Evolutionary conservation across 2,888 invertebrate genomes (phyloP), one percentile per base, ranked within the genome.

Genomic region (Lasiommata megera): DNA sequence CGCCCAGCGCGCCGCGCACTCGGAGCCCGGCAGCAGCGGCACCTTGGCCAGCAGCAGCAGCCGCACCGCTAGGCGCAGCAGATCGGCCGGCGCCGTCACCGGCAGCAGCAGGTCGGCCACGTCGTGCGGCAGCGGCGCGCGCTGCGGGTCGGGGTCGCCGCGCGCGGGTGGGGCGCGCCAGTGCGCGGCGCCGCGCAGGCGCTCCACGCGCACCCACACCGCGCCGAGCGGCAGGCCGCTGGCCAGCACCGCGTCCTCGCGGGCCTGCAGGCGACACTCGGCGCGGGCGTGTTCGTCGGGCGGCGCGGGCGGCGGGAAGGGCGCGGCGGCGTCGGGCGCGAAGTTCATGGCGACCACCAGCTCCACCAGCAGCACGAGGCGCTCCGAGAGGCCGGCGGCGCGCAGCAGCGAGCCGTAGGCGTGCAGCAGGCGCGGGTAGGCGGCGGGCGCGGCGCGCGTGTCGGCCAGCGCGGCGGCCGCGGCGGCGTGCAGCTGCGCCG

Each of bases 171-270:
- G 60, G 93, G 86, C 74, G 28, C 94, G 87, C 92, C 95, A 96
- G 80, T 94, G 94, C 68, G 92, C 93, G 14, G 93, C 92, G 70
- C 94, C 94, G n/a, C 96, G 92, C 54, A 95, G 82, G 9, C 93
- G 93, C 82, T 96, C 96, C 59, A 94, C 93, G 61, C 96, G 92
- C 66, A 94, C 84, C 96, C 96, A 96, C 63, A 96, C 88, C 66
- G 94, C 93, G 73, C 93, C 92, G 72, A 94, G 84, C 23, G 96
- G 96, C 73, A 96, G 82, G 50, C 94, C 93, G 50, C 93, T 93
- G 59, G 60, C 37, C 70, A 72, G 58, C 69, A 70, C 68, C 64
- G 62, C 60, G 18, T 67, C 67, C 62, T 71, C 71, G 17, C 58
- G 50, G 14, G 56, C 63, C 6, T 34, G 55, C 28, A 69, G 67